Base-by-base conservation (phyloP, 1,140 invertebrate genomes). In the Hermatobates lingyangjiaoensis region DNA sequence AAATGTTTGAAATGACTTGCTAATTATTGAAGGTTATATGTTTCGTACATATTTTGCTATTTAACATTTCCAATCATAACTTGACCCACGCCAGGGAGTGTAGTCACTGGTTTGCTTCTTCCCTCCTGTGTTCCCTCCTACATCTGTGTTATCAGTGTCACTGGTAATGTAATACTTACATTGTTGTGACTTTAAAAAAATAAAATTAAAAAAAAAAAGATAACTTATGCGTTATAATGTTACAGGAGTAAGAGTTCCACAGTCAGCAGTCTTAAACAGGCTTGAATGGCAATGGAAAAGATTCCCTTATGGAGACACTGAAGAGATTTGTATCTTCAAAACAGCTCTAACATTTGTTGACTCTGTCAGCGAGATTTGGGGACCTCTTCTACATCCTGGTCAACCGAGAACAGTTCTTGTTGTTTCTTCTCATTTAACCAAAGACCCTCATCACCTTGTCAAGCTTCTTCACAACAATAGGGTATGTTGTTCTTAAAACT, bases 321-420 rank as follows among this genome's bases (percentile, higher is more conserved):
- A 90, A 60, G 63, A 67, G 3, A 68, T 69, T 3, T 83, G 83
- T 52, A 77, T 86, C 18, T 90, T 88, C 66, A 92, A 90, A 64
- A 91, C 87, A 1, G 81, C 86, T 0, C 61, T 92, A 1, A 89
- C 86, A 0, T 92, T 91, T 60, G 86, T 89, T 0, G 87, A 92
- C 63, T 87, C 86, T 1, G 76, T 87, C 1, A 73, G 77, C 1
- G 87, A 92, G 69, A 79, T 91, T 46, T 90, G 87, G 80, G 82
- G 79, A 0, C 80, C 86, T 0, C 61, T 90, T 23, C 62, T 89
- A n/a, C 76, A 79, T 54, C 46, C 51, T 0, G 81, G 74, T 1
- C 21, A 45, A 12, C 54, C 53, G 10, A 46, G 55, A 44, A 68
- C 78, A 0, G 60, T 90, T 15, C 59, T 88, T 2, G 75, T 89